Conservation (phyloP, 2,797 vertebrate species). For the Sebastolobus altivelis region DNA sequence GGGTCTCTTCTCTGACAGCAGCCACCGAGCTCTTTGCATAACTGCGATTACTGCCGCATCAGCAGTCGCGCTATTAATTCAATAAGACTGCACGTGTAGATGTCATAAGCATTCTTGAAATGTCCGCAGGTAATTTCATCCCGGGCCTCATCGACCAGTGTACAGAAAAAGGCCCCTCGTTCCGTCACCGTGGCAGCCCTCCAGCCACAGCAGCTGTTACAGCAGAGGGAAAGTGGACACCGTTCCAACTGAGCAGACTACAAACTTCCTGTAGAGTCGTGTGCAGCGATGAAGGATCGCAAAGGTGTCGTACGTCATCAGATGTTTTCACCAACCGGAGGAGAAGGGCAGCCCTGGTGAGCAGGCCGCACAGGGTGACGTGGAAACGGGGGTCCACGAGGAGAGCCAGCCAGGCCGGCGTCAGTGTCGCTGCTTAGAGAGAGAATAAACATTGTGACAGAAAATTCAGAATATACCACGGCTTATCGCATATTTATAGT, state of each 20-base stretch:
- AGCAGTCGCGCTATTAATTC: slow-evolving; percentile 44
- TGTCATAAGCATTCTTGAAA: slow-evolving; percentile 38
- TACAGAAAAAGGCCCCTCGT: not conserved
- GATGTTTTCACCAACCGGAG: slow-evolving; percentile 70
- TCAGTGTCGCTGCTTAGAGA: slow-evolving; percentile 74
- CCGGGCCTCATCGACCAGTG: not conserved
- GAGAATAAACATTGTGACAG: slow-evolving; percentile 26
- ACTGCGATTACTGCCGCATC: slow-evolving; percentile 51
- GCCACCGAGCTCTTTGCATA: slow-evolving; percentile 51
- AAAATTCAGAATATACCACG: not conserved
- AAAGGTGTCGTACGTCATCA: slow-evolving; percentile 49
- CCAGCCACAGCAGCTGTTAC: slow-evolving; percentile 63
- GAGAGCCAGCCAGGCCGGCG: slow-evolving; percentile 75
- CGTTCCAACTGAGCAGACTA: slow-evolving; percentile 62
- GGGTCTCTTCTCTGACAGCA: slow-evolving; percentile 19
- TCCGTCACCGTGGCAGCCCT: slow-evolving; percentile 37
- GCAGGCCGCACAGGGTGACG: slow-evolving; percentile 77
- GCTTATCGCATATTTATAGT: not conserved
- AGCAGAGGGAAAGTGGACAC: slow-evolving; percentile 75
- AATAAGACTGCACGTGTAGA: slow-evolving; percentile 4
- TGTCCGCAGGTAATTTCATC: slow-evolving; percentile 47
- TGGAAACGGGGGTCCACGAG: slow-evolving; percentile 85
- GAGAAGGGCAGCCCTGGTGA: slow-evolving; percentile 79
- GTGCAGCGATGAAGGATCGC: slow-evolving; percentile 68
- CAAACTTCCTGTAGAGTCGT: slow-evolving; percentile 62